Evolutionary conservation across 2,888 invertebrate genomes (phyloP).

Genomic region (Romanomermis culicivorax): DNA sequence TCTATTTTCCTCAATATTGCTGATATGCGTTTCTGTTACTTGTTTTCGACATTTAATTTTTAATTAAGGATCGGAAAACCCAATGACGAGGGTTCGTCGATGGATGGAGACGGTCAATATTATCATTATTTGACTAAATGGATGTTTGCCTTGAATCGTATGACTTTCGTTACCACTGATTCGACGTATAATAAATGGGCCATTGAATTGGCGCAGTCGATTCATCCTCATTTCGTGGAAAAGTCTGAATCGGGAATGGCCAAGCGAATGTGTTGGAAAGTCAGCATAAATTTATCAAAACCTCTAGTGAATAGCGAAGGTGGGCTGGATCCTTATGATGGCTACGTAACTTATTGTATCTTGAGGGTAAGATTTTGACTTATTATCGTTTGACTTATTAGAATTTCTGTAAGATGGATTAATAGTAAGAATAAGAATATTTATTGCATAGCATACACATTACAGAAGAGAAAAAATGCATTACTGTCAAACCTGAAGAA

Average conservation of each 20-base stretch:
- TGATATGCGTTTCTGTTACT: too few species aligned
- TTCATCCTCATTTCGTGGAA: conserved; percentile 13
- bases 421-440: too few species aligned
- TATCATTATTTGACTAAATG: conserved; percentile 18
- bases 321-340: conserved; percentile 14
- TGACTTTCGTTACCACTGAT: conserved; percentile 12
- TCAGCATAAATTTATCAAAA: conserved; percentile 13
- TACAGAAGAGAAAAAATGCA: too few species aligned
- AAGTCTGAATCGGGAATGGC: neutral
- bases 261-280: conserved; percentile 14
- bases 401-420: too few species aligned
- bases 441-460: too few species aligned
- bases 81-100: conserved; percentile 4
- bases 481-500: too few species aligned
- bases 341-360: conserved; percentile 13
- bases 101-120: conserved; percentile 12
- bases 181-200: conserved; percentile 14
- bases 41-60: too few species aligned
- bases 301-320: conserved; percentile 12
- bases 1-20: too few species aligned
- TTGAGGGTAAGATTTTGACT: conserved; percentile 7
- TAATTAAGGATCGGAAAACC: conserved; percentile 10
- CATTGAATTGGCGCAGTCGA: conserved; percentile 12
- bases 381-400: neutral
- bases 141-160: conserved; percentile 15